These are phyloP conservation scores for Melinaea menophilus DNA, from an alignment of 2,888 invertebrate genomes.

Conservation along the genomic window DNA sequence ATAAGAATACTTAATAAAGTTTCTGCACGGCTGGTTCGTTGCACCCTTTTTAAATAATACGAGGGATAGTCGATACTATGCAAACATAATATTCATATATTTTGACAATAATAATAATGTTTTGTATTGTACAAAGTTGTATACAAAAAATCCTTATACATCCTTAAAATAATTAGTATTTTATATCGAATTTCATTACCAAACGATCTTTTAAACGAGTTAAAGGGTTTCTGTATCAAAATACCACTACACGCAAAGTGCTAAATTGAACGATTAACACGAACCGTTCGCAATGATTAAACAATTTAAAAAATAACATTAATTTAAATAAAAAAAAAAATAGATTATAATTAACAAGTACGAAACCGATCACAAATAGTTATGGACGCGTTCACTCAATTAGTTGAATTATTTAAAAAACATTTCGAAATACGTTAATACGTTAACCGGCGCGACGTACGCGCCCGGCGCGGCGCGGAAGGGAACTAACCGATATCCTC, in stretches of 20 bases:
- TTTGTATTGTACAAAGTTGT: too few relatives aligned
- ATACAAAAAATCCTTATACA: too few relatives aligned
- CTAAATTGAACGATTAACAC: constrained; percentile 4
- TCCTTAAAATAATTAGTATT: too few relatives aligned
- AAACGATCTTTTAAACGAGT: constrained; percentile 17
- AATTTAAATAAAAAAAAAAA: neutral
- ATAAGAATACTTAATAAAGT: constrained; percentile 1
- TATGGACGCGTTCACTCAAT: neutral
- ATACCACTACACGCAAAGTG: constrained; percentile 16
- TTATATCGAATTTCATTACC: constrained; percentile 9
- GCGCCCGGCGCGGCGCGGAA: constrained; percentile 65
- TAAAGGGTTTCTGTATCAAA: constrained; percentile 27
- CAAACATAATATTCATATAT: too few relatives aligned
- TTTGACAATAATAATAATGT: too few relatives aligned
- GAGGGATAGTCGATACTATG: too few relatives aligned
- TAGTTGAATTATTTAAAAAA: neutral
- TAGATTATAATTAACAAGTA: neutral
- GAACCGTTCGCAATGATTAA: neutral
- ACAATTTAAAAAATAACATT: neutral
- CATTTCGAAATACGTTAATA: constrained; percentile 36
- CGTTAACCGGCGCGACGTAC: constrained; percentile 61
- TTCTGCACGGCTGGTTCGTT: neutral
- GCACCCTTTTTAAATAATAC: neutral
- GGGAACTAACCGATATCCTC: constrained; percentile 72
- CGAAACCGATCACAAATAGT: neutral